Conservation (phyloP, 2,888 invertebrate genomes). For the Operophtera brumata region DNA sequence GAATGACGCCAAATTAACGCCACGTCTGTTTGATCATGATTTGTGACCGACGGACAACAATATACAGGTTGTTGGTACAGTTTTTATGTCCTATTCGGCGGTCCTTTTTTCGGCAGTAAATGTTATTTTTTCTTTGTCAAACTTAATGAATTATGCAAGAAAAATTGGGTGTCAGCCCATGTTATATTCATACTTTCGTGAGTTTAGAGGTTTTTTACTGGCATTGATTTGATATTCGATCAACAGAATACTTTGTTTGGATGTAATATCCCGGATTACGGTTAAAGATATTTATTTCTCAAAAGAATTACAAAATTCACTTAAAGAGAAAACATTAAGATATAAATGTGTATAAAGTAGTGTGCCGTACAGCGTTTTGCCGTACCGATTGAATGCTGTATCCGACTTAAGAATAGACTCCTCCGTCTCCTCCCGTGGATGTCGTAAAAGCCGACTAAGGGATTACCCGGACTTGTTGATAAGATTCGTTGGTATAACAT, state of each 20-base stretch:
- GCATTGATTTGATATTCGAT: neutral
- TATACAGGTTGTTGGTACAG: conserved; percentile 29
- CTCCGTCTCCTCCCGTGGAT: too few species aligned
- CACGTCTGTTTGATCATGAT: conserved; percentile 29
- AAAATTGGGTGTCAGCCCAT: conserved; percentile 30
- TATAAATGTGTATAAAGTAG: too few species aligned
- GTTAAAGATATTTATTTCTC: too few species aligned
- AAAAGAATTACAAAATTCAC: too few species aligned
- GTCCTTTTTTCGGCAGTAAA: conserved; percentile 29
- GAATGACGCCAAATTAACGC: conserved; percentile 22
- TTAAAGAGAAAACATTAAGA: too few species aligned
- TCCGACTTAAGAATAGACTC: too few species aligned
- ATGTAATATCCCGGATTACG: too few species aligned
- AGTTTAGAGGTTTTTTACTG: conserved; percentile 7
- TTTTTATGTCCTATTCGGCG: conserved; percentile 25
- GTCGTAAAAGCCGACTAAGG: too few species aligned
- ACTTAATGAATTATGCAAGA: conserved; percentile 32
- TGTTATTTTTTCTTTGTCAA: conserved; percentile 30
- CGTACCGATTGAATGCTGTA: too few species aligned
- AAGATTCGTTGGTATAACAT: too few species aligned
- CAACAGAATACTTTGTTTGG: neutral
- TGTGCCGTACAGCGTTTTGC: too few species aligned
- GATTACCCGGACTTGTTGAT: too few species aligned
- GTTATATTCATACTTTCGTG: conserved; percentile 23
- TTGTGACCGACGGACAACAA: conserved; percentile 35